Conservation (phyloP, 2,113 vertebrate genomes). For the Ovis canadensis region DNA sequence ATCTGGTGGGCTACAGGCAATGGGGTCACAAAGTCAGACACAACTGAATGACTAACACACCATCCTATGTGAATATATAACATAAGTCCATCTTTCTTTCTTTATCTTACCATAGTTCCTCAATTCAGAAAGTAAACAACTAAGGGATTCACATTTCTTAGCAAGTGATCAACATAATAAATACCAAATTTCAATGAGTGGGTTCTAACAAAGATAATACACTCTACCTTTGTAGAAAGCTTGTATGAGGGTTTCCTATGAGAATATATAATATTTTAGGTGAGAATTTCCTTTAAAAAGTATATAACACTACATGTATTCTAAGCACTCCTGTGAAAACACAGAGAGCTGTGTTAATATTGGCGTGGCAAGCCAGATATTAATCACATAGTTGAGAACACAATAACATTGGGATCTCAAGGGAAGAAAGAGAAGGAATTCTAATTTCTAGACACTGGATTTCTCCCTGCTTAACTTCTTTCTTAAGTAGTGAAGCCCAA, state of each 20-base stretch:
- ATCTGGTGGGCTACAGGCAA: rapidly evolving
- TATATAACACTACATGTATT: not conserved
- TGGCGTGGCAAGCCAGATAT: slow-evolving; percentile 13
- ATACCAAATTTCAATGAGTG: not conserved
- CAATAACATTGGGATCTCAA: slow-evolving; percentile 56
- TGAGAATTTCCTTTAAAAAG: slow-evolving; percentile 7
- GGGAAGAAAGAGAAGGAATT: slow-evolving; percentile 36
- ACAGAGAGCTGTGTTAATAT: not conserved
- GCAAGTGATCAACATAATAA: not conserved
- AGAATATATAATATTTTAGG: slow-evolving; percentile 24
- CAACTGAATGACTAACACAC: rapidly evolving
- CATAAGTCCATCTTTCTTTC: not conserved
- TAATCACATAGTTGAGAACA: slow-evolving; percentile 42
- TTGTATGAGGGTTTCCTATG: not conserved
- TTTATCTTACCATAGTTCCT: not conserved
- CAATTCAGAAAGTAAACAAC: not conserved
- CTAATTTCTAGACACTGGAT: slow-evolving; percentile 21
- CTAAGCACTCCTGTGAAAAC: slow-evolving; percentile 22
- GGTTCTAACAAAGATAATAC: not conserved
- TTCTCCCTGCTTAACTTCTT: slow-evolving; percentile 56
- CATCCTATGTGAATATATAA: not conserved
- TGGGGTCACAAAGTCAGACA: too few relatives aligned
- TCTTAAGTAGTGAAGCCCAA: slow-evolving; percentile 59
- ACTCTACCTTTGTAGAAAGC: not conserved
- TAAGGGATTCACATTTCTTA: not conserved